These are phyloP conservation scores for Heterodera schachtii DNA, from an alignment of 1,140 invertebrate genomes.

Conservation along the genomic window DNA sequence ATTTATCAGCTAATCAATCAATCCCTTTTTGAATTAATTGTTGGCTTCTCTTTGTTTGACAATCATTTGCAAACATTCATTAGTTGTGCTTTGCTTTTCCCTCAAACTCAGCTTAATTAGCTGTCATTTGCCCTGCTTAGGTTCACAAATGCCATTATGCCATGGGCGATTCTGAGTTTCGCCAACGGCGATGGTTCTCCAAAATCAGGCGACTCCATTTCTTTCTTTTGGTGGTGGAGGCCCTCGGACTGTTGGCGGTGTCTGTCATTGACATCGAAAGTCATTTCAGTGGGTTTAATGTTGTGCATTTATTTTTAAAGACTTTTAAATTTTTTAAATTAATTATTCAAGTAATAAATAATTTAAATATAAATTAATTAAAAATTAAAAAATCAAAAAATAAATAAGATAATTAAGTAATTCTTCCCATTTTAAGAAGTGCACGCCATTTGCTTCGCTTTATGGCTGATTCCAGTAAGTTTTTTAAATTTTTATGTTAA, in stretches of 20 bases:
- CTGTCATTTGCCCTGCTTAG: not conserved
- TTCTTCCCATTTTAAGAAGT: constrained; percentile 41
- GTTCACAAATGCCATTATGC: constrained; percentile 29
- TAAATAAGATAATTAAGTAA: too few relatives aligned
- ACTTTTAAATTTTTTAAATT: too few relatives aligned
- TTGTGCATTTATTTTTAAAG: not conserved
- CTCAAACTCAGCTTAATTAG: not conserved
- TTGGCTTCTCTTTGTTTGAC: too few relatives aligned
- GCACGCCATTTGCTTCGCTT: constrained; percentile 48
- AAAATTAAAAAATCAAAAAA: too few relatives aligned
- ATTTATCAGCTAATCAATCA: too few relatives aligned
- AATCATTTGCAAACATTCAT: not conserved
- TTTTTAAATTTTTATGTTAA: too few relatives aligned
- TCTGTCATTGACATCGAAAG: constrained; percentile 33
- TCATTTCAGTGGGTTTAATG: constrained; percentile 23
- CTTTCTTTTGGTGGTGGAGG: constrained; percentile 23
- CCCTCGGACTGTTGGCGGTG: constrained; percentile 16
- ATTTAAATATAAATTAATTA: too few relatives aligned
- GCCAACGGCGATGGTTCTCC: constrained; percentile 19
- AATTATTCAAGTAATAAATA: too few relatives aligned
- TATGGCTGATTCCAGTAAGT: constrained; percentile 46
- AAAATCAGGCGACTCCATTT: constrained; percentile 8
- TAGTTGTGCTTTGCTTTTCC: not conserved
- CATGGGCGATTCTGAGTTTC: constrained; percentile 29
- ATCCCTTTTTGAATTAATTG: too few relatives aligned